Percentiles rank a stretch among this genome's conserved stretches.
These are phyloP conservation scores for Poecilia picta DNA, from an alignment of 2,797 vertebrate species.

Conservation along the genomic window DNA sequence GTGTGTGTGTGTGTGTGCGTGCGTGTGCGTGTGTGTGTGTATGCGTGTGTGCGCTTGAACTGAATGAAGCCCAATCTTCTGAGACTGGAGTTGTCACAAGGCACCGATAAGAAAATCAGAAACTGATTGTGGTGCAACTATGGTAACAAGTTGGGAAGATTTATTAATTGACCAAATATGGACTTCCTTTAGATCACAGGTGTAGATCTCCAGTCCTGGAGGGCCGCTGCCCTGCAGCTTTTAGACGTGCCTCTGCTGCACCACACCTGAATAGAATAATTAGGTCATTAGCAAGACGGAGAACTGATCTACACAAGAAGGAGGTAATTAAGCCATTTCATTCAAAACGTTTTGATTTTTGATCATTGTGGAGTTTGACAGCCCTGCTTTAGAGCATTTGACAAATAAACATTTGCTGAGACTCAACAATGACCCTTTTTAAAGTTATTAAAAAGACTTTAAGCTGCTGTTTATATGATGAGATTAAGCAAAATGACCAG, in stretches of 20 bases:
- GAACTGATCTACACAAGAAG: too few relatives aligned
- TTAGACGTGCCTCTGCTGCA: too few relatives aligned
- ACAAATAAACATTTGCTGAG: background rate
- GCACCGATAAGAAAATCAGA: background rate
- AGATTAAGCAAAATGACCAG: background rate
- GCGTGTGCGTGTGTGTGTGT: background rate
- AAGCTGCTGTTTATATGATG: background rate
- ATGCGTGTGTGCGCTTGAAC: background rate
- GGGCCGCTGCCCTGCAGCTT: too few relatives aligned
- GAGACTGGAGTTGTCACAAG: background rate
- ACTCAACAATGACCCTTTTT: background rate
- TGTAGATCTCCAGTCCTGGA: too few relatives aligned
- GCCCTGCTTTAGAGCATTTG: background rate
- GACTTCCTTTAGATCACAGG: background rate
- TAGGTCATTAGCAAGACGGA: too few relatives aligned
- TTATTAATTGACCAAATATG: background rate
- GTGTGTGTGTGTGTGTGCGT: background rate
- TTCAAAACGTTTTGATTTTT: too few relatives aligned
- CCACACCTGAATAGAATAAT: too few relatives aligned
- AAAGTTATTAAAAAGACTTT: background rate
- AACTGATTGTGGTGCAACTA: background rate
- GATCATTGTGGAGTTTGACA: too few relatives aligned
- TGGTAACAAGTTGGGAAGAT: background rate
- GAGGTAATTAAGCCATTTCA: too few relatives aligned
- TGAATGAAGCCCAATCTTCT: background rate